Evolutionary conservation across 2,888 invertebrate species (phyloP).

Genomic region (Ommatoiulus sabulosus): DNA sequence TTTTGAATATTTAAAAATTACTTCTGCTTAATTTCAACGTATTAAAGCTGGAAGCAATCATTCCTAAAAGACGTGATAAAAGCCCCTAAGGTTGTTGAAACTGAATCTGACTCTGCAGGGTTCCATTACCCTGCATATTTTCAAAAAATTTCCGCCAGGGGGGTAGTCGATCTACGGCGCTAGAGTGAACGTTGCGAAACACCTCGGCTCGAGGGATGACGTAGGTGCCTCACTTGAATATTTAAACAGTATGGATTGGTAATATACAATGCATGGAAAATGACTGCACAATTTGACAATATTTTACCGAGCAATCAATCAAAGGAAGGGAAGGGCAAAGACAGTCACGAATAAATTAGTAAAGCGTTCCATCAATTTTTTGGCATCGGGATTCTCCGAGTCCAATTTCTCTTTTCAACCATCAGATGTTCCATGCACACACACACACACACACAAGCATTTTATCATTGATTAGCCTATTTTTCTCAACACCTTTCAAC

Average conservation of each 20-base stretch:
- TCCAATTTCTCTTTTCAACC: background rate
- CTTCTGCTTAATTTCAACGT: no score
- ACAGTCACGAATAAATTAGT: constrained; percentile 28
- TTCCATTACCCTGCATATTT: background rate
- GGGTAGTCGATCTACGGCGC: background rate
- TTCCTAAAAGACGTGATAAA: no score
- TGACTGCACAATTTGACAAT: background rate
- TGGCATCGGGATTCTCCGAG: background rate
- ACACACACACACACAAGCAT: background rate
- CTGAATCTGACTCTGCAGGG: no score
- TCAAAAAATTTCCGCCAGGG: background rate
- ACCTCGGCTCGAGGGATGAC: background rate
- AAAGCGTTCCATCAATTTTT: constrained; percentile 13
- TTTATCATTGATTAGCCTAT: constrained; percentile 4
- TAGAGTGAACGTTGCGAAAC: no score
- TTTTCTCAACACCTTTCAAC: background rate
- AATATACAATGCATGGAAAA: background rate
- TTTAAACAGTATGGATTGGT: background rate
- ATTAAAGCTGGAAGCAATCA: no score
- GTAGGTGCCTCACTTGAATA: background rate
- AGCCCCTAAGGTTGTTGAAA: no score
- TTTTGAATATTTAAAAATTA: no score
- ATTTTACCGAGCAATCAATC: background rate
- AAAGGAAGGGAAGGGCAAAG: background rate
- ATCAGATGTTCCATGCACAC: background rate